These are phyloP conservation scores for Antigone vipio DNA, from an alignment of 2,113 vertebrate species.

Conservation along the genomic window DNA sequence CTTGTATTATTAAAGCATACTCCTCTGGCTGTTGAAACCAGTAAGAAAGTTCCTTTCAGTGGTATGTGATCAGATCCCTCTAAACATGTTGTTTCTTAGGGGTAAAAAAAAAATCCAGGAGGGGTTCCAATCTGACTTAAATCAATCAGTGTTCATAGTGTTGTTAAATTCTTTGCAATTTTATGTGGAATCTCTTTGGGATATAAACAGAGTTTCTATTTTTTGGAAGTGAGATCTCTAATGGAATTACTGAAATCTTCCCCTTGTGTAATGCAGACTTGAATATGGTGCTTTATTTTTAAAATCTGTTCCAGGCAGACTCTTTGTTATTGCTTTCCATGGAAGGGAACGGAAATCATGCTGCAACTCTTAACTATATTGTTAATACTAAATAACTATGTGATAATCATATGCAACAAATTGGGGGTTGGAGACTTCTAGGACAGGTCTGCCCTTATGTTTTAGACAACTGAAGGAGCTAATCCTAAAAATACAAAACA, in stretches of 20 bases:
- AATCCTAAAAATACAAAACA: background rate
- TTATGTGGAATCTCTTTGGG: background rate
- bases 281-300: background rate
- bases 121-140: background rate
- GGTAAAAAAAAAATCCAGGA: background rate
- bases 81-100: background rate
- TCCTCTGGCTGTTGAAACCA: background rate
- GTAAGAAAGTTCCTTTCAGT: background rate
- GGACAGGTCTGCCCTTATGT: background rate
- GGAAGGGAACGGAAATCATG: background rate
- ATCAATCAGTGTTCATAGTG: background rate
- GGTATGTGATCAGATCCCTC: background rate
- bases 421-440: slow-evolving; percentile 9
- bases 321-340: background rate
- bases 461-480: background rate
- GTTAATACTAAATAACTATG: background rate
- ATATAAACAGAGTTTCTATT: background rate
- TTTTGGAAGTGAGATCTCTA: background rate
- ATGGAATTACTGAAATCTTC: background rate
- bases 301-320: background rate
- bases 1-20: background rate
- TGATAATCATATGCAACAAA: background rate
- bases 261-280: background rate
- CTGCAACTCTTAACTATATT: background rate
- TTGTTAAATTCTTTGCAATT: background rate